Evolutionary conservation across 92 coral and sea anemone genomes (phyloP).

Genomic region (Anthopleura xanthogrammica): DNA sequence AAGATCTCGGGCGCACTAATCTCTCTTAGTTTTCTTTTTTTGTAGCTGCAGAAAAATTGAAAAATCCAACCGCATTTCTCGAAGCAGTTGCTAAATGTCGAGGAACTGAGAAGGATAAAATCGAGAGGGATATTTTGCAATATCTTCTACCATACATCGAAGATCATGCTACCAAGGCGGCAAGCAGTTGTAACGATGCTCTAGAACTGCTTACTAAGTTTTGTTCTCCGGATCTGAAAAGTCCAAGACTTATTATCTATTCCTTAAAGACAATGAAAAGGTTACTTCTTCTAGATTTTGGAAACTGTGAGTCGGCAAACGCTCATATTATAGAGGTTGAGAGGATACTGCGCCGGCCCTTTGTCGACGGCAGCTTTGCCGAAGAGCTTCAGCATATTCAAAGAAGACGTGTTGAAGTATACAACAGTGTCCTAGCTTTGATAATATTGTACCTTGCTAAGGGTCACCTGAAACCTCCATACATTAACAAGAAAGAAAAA

Average conservation of each 20-base stretch:
- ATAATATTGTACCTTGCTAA: conserved; percentile 14
- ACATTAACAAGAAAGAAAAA: not conserved
- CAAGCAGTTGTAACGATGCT: conserved; percentile 14
- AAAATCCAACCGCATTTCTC: conserved; percentile 2
- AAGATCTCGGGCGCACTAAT: not conserved
- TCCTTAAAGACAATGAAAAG: conserved; percentile 8
- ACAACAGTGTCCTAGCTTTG: conserved; percentile 13
- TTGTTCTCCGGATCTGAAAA: conserved; percentile 12
- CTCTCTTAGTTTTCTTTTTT: not conserved
- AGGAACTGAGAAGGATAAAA: conserved; percentile 24
- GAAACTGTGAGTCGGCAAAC: conserved; percentile 14
- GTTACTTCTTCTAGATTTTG: conserved; percentile 1
- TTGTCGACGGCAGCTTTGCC: conserved; percentile 31
- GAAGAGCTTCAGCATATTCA: conserved; percentile 12
- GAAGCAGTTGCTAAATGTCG: conserved; percentile 11
- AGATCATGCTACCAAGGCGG: not conserved
- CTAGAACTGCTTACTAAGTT: conserved; percentile 27
- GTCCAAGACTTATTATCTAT: conserved; percentile 26
- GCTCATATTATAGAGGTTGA: conserved; percentile 14
- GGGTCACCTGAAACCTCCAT: conserved; percentile 22
- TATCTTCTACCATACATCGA: conserved; percentile 24
- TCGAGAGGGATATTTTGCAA: conserved; percentile 13
- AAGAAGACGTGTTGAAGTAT: conserved; percentile 21
- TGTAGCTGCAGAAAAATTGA: not conserved
- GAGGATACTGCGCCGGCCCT: conserved; percentile 7